phyloP scores from a whole-genome alignment of 2,888 invertebrate species.

The Ctena decussata region DNA sequence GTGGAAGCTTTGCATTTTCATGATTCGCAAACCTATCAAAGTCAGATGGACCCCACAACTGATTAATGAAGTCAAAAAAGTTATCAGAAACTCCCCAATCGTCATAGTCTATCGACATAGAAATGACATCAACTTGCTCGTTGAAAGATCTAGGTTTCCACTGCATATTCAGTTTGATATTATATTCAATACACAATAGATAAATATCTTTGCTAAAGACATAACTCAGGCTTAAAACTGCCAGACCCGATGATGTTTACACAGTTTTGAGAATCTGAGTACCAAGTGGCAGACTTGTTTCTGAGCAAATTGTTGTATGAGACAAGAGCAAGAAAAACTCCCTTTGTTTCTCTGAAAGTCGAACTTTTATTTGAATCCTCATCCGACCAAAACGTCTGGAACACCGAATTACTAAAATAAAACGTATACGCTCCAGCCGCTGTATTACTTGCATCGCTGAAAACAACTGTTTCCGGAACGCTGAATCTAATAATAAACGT shows the following conservation, averaged over 20 bases:
- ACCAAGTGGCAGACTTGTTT: neutral
- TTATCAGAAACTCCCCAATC: constrained; percentile 22
- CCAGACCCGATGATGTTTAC: constrained; percentile 3
- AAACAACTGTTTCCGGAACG: neutral
- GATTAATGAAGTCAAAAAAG: constrained; percentile 19
- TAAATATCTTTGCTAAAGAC: neutral
- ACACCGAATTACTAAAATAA: neutral
- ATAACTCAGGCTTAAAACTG: constrained; percentile 14
- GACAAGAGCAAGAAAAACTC: constrained; percentile 2
- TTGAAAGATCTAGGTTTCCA: constrained; percentile 30
- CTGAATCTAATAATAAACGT: neutral
- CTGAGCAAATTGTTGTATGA: neutral
- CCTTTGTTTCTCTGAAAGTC: constrained; percentile 22
- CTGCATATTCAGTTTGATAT: constrained; percentile 25
- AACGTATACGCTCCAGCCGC: constrained; percentile 1
- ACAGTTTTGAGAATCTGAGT: constrained; percentile 16
- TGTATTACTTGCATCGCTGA: neutral
- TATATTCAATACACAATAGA: neutral
- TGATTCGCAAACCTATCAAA: neutral
- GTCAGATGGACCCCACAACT: neutral
- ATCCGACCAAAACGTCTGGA: neutral
- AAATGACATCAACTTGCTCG: neutral
- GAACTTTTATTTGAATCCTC: constrained; percentile 26
- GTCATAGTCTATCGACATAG: constrained; percentile 16
- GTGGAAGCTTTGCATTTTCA: too few relatives aligned